These are phyloP conservation scores for Labroides dimidiatus DNA, from an alignment of 2,797 vertebrate genomes.

Conservation along the genomic window DNA sequence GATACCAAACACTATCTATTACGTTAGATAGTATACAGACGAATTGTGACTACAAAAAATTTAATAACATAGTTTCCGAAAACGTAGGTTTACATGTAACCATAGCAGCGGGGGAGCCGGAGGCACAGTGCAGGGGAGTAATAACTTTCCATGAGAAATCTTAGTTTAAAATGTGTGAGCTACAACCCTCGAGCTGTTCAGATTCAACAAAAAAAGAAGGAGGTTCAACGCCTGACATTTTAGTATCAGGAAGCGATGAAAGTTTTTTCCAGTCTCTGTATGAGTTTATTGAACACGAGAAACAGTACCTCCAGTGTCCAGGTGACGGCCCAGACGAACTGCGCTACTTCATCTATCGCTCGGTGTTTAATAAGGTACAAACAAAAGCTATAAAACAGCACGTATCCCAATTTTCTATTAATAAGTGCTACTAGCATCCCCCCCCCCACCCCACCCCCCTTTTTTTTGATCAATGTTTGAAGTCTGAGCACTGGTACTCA, in stretches of 20 bases:
- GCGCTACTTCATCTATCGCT: conserved; percentile 70
- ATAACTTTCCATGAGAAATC: fast-evolving
- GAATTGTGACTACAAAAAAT: fast-evolving
- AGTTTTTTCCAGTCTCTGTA: conserved; percentile 71
- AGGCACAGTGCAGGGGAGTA: fast-evolving
- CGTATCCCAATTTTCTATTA: not conserved
- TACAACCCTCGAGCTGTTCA: not conserved
- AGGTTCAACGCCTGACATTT: conserved; percentile 22
- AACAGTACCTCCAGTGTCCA: conserved; percentile 61
- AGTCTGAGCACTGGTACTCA: no score
- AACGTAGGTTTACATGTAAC: conserved; percentile 25
- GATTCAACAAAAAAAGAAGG: conserved; percentile 6
- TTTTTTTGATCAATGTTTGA: no score
- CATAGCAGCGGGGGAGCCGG: conserved; percentile 37
- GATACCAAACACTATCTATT: fast-evolving
- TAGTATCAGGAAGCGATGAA: conserved; percentile 61
- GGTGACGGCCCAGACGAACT: conserved; percentile 71
- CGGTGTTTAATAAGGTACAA: conserved; percentile 77
- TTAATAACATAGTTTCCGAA: conserved; percentile 26
- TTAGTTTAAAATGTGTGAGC: conserved; percentile 31
- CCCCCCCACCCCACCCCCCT: no score
- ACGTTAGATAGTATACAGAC: fast-evolving
- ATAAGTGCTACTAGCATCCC: no score
- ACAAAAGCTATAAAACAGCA: no score
- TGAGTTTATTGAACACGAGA: conserved; percentile 76